Percentiles rank a stretch among this genome's conserved stretches.
Conservation (phyloP, 2,113 vertebrate genomes). For the Strix uralensis region DNA sequence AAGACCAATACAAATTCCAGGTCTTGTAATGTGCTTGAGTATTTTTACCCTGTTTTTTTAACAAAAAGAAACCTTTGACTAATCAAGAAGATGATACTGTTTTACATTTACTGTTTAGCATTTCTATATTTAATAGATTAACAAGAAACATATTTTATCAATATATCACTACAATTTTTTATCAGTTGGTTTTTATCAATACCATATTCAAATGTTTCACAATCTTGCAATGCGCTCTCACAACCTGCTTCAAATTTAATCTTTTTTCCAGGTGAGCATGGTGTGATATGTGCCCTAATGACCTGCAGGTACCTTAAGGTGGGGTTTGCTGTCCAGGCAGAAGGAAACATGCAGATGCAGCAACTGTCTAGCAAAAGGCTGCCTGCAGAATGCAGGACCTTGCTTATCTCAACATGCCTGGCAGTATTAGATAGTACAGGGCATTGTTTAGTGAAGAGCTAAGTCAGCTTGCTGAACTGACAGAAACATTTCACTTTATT, state of each 20-base stretch:
- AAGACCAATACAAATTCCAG: not conserved
- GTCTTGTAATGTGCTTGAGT: not conserved
- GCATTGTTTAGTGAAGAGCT: not conserved
- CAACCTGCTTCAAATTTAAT: not conserved
- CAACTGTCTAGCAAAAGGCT: not conserved
- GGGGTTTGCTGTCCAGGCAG: not conserved
- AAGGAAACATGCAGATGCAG: accelerated
- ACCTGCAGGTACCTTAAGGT: no score
- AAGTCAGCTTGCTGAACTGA: not conserved
- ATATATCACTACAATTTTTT: not conserved
- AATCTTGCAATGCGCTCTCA: not conserved
- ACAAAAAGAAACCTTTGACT: not conserved
- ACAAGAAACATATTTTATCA: not conserved
- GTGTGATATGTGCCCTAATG: accelerated
- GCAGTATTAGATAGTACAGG: not conserved
- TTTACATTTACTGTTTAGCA: not conserved
- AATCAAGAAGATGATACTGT: no score
- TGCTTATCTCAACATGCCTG: not conserved
- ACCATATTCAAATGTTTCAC: not conserved
- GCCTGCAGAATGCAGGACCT: not conserved
- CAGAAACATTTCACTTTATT: not conserved
- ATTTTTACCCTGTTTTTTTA: not conserved
- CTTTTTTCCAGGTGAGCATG: not conserved
- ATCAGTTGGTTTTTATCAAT: not conserved
- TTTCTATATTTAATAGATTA: not conserved